phyloP scores from a whole-genome alignment of 2,888 invertebrate species.

The Tetragnatha montana region DNA sequence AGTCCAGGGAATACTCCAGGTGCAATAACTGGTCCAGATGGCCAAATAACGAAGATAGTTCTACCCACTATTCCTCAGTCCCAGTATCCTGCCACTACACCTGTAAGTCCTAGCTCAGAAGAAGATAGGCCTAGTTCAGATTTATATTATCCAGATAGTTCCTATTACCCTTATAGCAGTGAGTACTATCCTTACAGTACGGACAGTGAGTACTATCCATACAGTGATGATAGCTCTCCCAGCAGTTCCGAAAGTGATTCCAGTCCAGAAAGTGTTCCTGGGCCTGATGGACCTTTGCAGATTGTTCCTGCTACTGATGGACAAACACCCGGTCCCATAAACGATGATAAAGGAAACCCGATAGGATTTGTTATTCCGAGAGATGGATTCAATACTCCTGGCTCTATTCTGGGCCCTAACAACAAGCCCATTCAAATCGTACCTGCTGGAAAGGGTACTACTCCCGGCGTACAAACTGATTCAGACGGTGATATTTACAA shows the following conservation, averaged over 20 bases:
- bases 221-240: background rate
- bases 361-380: background rate
- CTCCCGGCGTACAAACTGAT: background rate
- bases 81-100: background rate
- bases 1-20: background rate
- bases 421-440: background rate
- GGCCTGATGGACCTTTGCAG: background rate
- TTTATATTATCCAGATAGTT: background rate
- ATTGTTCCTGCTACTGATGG: background rate
- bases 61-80: background rate
- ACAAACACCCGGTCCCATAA: background rate
- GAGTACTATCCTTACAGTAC: background rate
- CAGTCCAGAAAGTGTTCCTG: background rate
- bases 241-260: background rate
- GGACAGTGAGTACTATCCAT: background rate
- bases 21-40: background rate
- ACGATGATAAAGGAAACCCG: background rate
- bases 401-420: background rate
- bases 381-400: background rate
- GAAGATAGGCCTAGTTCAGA: background rate
- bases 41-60: background rate
- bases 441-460: background rate
- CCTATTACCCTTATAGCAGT: background rate
- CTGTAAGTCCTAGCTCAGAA: background rate
- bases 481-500: background rate